phyloP scores from a whole-genome alignment of 1,140 invertebrate species.

The Hycleus cichorii region DNA sequence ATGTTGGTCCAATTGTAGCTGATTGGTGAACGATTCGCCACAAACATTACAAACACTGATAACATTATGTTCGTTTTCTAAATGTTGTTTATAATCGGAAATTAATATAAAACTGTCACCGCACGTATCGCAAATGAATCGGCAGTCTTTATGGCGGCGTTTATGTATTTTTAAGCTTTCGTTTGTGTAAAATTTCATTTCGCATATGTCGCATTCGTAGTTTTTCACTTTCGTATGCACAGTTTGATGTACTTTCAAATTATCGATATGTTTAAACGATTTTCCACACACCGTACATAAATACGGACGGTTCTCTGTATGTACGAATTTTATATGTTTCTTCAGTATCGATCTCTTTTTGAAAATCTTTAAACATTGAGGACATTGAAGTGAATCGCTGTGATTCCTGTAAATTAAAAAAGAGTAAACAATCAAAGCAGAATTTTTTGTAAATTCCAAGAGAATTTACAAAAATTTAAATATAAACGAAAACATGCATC shows the following conservation, averaged over 20 bases:
- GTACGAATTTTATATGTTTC: slow-evolving; percentile 50
- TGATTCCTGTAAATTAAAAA: slow-evolving; percentile 1
- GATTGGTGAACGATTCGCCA: slow-evolving; percentile 66
- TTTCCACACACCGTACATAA: slow-evolving; percentile 52
- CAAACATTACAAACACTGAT: slow-evolving; percentile 56
- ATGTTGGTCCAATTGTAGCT: slow-evolving; percentile 64
- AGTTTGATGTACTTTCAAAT: slow-evolving; percentile 35
- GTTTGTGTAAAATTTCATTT: slow-evolving; percentile 38
- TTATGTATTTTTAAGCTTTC: slow-evolving; percentile 37
- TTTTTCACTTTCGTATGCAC: slow-evolving; percentile 3
- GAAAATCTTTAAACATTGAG: slow-evolving; percentile 22
- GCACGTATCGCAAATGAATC: slow-evolving; percentile 52
- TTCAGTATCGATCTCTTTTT: slow-evolving; percentile 37
- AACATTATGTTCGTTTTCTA: slow-evolving; percentile 15
- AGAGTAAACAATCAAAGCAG: background rate
- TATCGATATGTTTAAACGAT: slow-evolving; percentile 42
- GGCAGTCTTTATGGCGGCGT: slow-evolving; percentile 48
- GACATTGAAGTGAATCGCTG: slow-evolving; percentile 4
- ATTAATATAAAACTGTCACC: slow-evolving; percentile 36
- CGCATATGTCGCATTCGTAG: background rate
- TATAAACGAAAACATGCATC: background rate
- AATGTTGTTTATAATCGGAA: background rate
- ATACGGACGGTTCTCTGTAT: slow-evolving; percentile 50
- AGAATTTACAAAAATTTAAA: background rate
- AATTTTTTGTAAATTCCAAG: background rate